Evolutionary conservation across 2,888 invertebrate species (phyloP), one percentile per base, ranked within the genome.

Genomic region (Thelaira solivaga): DNA sequence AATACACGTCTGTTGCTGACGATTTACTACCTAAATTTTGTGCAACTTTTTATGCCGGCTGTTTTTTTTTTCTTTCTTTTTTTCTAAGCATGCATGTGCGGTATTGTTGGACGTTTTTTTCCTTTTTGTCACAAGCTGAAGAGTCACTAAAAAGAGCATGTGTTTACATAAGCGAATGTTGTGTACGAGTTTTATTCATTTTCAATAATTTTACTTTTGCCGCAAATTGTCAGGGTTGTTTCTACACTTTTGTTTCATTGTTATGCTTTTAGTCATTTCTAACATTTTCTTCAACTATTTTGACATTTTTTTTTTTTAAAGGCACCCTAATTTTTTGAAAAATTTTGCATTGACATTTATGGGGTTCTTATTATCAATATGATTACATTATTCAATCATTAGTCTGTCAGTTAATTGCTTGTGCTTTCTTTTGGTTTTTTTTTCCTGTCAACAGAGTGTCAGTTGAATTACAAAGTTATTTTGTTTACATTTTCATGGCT

Each of bases 251-350:
- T 41, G 55, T 67, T 59, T 39, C 26, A 57, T 75, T 47, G 41
- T 39, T 64, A n/a, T 18, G 45, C 16, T 59, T 26, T 41, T 78
- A 78, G 69, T 71, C 36, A 18, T 45, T 47, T 24, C 68, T 45
- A 73, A 68, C 31, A 49, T 73, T 74, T 65, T 78, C 69, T 78
- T 78, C 71, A 74, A 78, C 69, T 78, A 78, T 78, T 78, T 71
- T 78, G 78, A 78, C 78, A 78, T 71, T 69, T 69, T 41, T 65
- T 47, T 47, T 16, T 65, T 65, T 31, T 36, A 59, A 69, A 74
- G 67, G 65, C 74, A 78, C 78, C 74, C 78, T 62, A 62, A 22
- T 49, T 49, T 68, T 22, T 22, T 4, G 5, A 61, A 64, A 43
- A 45, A 53, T 69, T 74, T 78, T 51, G 53, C 13, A 78, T 78